These are phyloP conservation scores for Nezara viridula DNA, from an alignment of 2,888 invertebrate genomes.

Conservation along the genomic window DNA sequence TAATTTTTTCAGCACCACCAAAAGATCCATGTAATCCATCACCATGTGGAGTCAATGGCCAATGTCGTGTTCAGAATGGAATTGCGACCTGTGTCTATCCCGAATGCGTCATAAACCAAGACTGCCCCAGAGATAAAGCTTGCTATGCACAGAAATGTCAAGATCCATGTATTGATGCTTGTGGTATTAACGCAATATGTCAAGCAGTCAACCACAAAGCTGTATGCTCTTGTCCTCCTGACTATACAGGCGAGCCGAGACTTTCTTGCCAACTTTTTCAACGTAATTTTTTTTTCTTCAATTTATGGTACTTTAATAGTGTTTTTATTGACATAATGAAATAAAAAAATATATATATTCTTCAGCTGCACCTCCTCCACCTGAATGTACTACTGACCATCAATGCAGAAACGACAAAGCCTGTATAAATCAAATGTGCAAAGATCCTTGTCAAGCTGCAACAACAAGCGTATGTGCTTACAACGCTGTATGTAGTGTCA, in stretches of 20 bases:
- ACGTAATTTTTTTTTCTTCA: slow-evolving; percentile 33
- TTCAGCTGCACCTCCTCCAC: slow-evolving; percentile 72
- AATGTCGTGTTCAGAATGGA: slow-evolving; percentile 80
- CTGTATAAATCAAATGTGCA: slow-evolving; percentile 82
- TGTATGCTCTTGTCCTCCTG: slow-evolving; percentile 85
- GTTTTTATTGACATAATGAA: neutral
- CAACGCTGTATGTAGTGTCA: slow-evolving; percentile 84
- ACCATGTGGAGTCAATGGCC: slow-evolving; percentile 86
- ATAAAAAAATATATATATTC: slow-evolving; percentile 65
- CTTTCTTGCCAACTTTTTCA: slow-evolving; percentile 75
- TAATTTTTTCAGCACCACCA: slow-evolving; percentile 64
- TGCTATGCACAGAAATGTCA: slow-evolving; percentile 87
- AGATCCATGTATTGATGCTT: slow-evolving; percentile 86
- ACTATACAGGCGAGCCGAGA: slow-evolving; percentile 83
- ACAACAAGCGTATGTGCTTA: slow-evolving; percentile 78
- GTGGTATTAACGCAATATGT: slow-evolving; percentile 87
- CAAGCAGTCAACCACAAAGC: slow-evolving; percentile 85
- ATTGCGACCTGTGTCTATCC: slow-evolving; percentile 85
- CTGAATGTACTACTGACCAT: slow-evolving; percentile 82
- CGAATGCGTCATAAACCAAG: slow-evolving; percentile 90
- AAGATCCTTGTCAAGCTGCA: slow-evolving; percentile 80
- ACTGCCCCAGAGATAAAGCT: slow-evolving; percentile 85
- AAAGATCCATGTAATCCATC: slow-evolving; percentile 87
- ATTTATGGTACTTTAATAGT: neutral
- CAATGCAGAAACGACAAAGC: slow-evolving; percentile 88